Evolutionary conservation across 23 tunicate species (phyloP).

Genomic region (Aplidium turbinatum): DNA sequence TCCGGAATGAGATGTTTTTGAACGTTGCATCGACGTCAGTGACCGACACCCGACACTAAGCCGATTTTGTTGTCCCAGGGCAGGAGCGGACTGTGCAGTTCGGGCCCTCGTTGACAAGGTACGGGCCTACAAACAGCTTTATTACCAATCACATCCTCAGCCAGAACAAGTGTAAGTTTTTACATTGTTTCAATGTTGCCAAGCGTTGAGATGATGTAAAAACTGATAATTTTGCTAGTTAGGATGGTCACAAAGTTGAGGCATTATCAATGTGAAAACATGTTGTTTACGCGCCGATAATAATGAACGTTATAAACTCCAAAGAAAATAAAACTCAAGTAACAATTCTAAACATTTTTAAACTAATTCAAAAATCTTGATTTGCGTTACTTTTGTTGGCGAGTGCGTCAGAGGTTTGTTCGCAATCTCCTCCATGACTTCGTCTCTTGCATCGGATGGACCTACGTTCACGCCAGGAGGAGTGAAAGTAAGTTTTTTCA

Average conservation of each 20-base stretch:
- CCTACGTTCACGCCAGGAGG: slow-evolving; percentile 79
- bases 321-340: no score
- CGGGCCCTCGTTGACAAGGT: slow-evolving; percentile 15
- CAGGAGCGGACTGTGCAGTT: slow-evolving; percentile 29
- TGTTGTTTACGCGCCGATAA: no score
- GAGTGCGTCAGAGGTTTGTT: slow-evolving; percentile 67
- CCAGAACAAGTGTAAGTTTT: no score
- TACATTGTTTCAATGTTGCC: no score
- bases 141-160: no score
- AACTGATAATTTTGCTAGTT: no score
- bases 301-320: no score
- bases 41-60: slow-evolving; percentile 44
- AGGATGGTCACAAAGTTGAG: no score
- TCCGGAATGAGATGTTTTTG: slow-evolving; percentile 38
- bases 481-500: slow-evolving; percentile 63
- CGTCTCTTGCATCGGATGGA: slow-evolving; percentile 70
- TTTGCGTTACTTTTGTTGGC: slow-evolving; percentile 19
- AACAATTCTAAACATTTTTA: no score
- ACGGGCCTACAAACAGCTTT: slow-evolving; percentile 26
- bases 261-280: no score
- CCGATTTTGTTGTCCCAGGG: slow-evolving; percentile 17
- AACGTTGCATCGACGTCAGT: slow-evolving; percentile 43
- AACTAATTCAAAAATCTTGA: no score
- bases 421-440: slow-evolving; percentile 79
- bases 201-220: no score